A percentile compares a stretch with the other conserved stretches of the same genome.
Evolutionary conservation across 2,888 invertebrate genomes (phyloP).

Genomic region (Belgica antarctica): DNA sequence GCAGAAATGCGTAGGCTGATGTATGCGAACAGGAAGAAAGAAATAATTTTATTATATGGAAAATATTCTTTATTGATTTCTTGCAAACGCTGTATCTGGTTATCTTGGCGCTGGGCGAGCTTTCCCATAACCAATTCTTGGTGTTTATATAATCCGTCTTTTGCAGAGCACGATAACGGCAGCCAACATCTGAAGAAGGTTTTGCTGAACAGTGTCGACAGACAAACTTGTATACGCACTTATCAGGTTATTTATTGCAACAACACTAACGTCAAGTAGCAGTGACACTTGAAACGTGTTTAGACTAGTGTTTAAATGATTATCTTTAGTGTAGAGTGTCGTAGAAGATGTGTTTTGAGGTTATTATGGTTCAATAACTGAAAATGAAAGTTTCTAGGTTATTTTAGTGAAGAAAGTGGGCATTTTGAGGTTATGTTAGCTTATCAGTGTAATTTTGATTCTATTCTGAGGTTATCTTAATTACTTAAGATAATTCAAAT

Average conservation of each 20-base stretch:
- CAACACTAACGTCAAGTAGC: too few species aligned
- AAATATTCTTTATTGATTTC: conserved; percentile 28
- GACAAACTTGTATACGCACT: conserved; percentile 48
- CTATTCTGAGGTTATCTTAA: too few species aligned
- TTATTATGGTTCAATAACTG: too few species aligned
- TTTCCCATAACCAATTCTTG: background rate
- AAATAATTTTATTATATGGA: conserved; percentile 35
- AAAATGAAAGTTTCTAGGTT: too few species aligned
- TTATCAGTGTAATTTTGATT: too few species aligned
- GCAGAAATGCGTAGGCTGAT: conserved; percentile 45
- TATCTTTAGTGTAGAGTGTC: too few species aligned
- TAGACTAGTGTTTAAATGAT: too few species aligned
- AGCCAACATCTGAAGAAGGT: conserved; percentile 54
- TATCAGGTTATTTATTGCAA: conserved; percentile 45
- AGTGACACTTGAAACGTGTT: too few species aligned
- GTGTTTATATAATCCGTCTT: conserved; percentile 7
- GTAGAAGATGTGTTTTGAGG: too few species aligned
- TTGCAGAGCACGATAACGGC: conserved; percentile 47
- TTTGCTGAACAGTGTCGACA: conserved; percentile 49
- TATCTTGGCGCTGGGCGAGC: background rate
- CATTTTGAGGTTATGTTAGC: too few species aligned
- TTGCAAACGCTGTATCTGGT: background rate
- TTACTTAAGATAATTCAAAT: too few species aligned
- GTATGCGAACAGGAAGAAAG: background rate
- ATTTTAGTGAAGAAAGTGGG: too few species aligned